These are phyloP conservation scores for Montifringilla adamsi DNA, from an alignment of 2,113 vertebrate species.

Conservation along the genomic window DNA sequence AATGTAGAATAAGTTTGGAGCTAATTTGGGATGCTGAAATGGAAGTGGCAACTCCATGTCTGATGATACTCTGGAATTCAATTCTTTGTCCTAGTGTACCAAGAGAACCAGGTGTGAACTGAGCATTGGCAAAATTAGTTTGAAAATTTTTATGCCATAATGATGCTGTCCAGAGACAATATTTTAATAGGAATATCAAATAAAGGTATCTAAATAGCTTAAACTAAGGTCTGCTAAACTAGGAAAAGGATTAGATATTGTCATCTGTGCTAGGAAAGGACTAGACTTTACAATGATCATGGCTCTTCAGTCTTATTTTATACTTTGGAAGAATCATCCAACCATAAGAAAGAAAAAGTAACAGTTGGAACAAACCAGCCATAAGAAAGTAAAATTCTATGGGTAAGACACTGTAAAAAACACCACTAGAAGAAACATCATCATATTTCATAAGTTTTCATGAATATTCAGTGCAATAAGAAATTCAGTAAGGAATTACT, in stretches of 20 bases:
- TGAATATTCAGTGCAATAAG: constrained; percentile 21
- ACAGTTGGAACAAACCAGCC: background rate
- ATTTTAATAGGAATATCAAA: background rate
- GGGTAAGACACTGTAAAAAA: background rate
- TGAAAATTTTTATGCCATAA: background rate
- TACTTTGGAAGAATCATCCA: background rate
- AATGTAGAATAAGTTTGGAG: background rate
- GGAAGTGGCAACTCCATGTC: background rate
- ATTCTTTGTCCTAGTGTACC: background rate
- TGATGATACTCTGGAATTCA: background rate
- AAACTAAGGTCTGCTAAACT: background rate
- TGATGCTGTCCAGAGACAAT: background rate
- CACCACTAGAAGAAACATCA: background rate
- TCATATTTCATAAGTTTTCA: constrained; percentile 4
- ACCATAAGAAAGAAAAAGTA: background rate
- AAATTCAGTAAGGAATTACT: constrained; percentile 28
- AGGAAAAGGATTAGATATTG: background rate
- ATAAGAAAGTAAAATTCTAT: background rate
- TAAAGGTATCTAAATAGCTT: background rate
- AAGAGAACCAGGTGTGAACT: background rate
- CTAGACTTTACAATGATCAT: background rate
- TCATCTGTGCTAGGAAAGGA: background rate
- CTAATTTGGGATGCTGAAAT: background rate
- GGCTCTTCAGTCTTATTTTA: background rate
- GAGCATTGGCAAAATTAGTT: background rate